A percentile compares a stretch with the other conserved stretches of the same genome.
Evolutionary conservation across 2,113 vertebrate genomes (phyloP).

Genomic region (Meleagris gallopavo): DNA sequence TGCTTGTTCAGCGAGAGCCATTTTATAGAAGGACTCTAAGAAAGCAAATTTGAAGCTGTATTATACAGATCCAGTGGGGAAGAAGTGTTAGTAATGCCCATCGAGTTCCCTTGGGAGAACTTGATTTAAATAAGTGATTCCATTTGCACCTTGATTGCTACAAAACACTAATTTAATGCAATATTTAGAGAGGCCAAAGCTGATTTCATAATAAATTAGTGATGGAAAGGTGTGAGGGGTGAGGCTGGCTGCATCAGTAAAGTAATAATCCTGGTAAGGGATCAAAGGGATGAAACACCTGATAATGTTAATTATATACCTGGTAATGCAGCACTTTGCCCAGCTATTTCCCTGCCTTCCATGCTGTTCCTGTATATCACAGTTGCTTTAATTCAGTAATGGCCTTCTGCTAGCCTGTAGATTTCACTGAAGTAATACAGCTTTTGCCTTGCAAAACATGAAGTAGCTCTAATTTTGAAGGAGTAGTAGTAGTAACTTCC

Average conservation of each 20-base stretch:
- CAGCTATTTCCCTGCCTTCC: background rate
- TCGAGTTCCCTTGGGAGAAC: background rate
- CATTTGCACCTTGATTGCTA: background rate
- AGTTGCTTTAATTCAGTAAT: background rate
- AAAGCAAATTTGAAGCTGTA: background rate
- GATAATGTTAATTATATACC: background rate
- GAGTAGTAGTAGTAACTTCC: background rate
- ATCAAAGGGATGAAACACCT: background rate
- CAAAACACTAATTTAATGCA: background rate
- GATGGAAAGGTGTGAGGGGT: background rate
- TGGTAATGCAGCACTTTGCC: background rate
- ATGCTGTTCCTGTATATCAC: background rate
- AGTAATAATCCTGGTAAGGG: background rate
- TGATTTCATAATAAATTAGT: background rate
- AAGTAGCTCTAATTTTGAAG: background rate
- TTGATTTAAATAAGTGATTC: constrained; percentile 1
- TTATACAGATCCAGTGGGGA: background rate
- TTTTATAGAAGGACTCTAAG: background rate
- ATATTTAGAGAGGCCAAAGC: background rate
- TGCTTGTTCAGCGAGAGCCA: background rate
- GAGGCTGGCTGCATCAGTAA: background rate
- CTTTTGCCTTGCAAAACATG: background rate
- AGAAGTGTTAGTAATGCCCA: background rate
- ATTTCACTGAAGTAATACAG: background rate
- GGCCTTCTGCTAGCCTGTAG: background rate